Conservation (phyloP, 2,113 vertebrate genomes). For the Myotis davidii region DNA sequence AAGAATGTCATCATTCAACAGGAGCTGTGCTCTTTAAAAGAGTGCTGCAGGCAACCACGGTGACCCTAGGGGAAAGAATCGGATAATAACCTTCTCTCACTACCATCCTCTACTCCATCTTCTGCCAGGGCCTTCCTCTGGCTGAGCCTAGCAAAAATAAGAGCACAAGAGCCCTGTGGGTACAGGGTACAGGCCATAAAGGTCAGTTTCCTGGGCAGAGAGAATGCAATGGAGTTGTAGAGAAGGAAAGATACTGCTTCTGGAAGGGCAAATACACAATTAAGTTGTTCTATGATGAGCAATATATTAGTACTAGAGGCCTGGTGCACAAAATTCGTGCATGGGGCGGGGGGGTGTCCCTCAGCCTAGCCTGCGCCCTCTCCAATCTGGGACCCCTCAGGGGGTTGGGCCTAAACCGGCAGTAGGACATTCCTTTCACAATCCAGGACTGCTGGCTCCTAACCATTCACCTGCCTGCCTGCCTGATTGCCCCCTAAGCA, state of each 20-base stretch:
- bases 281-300: not conserved
- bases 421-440: no score
- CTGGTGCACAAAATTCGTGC: no score
- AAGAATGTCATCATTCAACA: not conserved
- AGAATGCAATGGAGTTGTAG: not conserved
- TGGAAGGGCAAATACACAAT: not conserved
- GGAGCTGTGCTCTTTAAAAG: not conserved
- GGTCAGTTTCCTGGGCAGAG: not conserved
- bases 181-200: not conserved
- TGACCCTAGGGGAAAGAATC: not conserved
- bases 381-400: no score
- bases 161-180: not conserved
- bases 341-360: no score
- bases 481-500: no score
- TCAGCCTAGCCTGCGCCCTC: no score
- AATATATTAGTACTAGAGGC: not conserved
- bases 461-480: no score
- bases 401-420: no score
- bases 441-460: no score
- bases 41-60: not conserved
- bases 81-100: not conserved
- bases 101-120: not conserved
- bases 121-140: not conserved
- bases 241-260: not conserved
- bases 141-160: not conserved